phyloP scores from a whole-genome alignment of 1,140 invertebrate species.

The Drosophila orosa region DNA sequence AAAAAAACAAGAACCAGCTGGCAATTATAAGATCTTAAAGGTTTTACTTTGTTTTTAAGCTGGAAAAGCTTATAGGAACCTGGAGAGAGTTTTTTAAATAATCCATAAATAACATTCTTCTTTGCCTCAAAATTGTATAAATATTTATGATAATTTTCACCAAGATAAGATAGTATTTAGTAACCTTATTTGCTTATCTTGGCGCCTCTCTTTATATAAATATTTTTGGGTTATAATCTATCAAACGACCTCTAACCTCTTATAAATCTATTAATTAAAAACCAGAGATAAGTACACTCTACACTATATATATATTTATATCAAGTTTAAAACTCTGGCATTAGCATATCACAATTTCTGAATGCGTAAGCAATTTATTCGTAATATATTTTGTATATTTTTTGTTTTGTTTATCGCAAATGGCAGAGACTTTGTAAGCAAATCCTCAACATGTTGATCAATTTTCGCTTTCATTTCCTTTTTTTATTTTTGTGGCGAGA shows the following conservation, averaged over 20 bases:
- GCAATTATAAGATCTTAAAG: too few species aligned
- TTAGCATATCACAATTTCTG: conserved; percentile 63
- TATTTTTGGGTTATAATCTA: conserved; percentile 4
- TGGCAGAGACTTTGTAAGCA: conserved; percentile 60
- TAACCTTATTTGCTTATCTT: neutral
- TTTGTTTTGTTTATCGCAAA: conserved; percentile 62
- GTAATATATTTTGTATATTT: conserved; percentile 10
- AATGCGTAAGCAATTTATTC: conserved; percentile 38
- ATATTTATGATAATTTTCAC: neutral
- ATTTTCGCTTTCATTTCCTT: conserved; percentile 13
- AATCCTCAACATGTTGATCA: conserved; percentile 48
- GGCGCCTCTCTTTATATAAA: neutral
- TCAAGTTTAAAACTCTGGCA: conserved; percentile 47
- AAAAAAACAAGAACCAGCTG: conserved; percentile 1
- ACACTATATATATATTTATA: neutral
- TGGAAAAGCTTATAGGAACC: neutral
- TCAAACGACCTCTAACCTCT: conserved; percentile 45
- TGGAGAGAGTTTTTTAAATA: neutral
- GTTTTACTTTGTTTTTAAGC: neutral
- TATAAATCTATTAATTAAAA: conserved; percentile 55
- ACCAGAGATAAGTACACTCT: conserved; percentile 3
- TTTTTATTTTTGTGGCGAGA: neutral
- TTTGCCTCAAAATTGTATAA: neutral
- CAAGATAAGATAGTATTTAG: neutral
- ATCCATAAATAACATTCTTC: neutral